Evolutionary conservation across 92 coral and sea anemone species (phyloP), one percentile per base, ranked within the genome.

Genomic region (Virgularia gustaviana): DNA sequence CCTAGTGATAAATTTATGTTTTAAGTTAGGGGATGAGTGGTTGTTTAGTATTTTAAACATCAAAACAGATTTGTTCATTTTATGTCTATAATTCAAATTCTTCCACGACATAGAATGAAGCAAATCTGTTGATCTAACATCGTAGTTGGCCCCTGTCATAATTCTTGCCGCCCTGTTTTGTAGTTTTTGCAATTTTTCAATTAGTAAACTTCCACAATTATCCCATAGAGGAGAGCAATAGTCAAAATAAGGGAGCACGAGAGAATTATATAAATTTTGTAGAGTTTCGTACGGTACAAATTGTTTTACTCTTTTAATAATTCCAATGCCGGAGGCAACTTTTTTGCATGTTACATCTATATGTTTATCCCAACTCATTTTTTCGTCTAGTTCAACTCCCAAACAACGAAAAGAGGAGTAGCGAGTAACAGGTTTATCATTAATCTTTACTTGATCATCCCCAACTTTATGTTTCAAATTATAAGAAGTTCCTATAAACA

Each of bases 1-100:
- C 49, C 78, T n/a, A 55, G 61, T 8, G 39, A 44, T 36, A 44
- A 22, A 70, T 71, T 22, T 74, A 59, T n/a, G n/a, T n/a, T n/a
- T n/a, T n/a, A n/a, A n/a, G n/a, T n/a, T n/a, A n/a, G n/a, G n/a
- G n/a, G n/a, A n/a, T n/a, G n/a, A n/a, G n/a, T n/a, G n/a, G n/a
- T n/a, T n/a, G n/a, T n/a, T n/a, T n/a, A n/a, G n/a, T n/a, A n/a
- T n/a, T n/a, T n/a, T n/a, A n/a, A n/a, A n/a, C n/a, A n/a, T n/a
- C n/a, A n/a, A n/a, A n/a, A 15, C 44, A 4, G 33, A 61, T 74
- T 19, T n/a, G n/a, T n/a, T n/a, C n/a, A n/a, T n/a, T n/a, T n/a
- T n/a, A n/a, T n/a, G n/a, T n/a, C n/a, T n/a, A n/a, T n/a, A n/a
- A n/a, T n/a, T n/a, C n/a, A n/a, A n/a, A n/a, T n/a, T n/a, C n/a